These are phyloP conservation scores for Drosophila equinoxialis DNA, from an alignment of 1,140 invertebrate genomes.

Conservation along the genomic window DNA sequence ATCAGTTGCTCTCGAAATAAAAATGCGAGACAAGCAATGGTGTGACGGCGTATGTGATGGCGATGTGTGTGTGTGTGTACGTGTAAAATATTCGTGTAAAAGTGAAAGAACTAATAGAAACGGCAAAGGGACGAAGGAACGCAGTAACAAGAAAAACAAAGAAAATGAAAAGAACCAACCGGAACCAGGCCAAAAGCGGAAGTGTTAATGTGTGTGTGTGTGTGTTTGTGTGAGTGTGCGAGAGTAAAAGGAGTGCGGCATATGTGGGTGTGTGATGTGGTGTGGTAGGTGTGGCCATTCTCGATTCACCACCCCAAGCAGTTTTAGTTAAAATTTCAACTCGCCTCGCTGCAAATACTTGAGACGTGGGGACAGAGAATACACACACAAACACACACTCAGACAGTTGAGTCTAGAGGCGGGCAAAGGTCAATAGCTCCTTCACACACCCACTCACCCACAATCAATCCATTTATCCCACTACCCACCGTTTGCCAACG, in stretches of 20 bases:
- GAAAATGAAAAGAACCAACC: constrained; percentile 41
- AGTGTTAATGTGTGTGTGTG: constrained; percentile 51
- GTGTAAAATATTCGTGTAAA: not conserved
- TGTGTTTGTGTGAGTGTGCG: constrained; percentile 24
- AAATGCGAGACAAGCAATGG: constrained; percentile 48
- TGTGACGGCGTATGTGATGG: not conserved
- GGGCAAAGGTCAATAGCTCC: constrained; percentile 49
- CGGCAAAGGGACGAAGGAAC: not conserved
- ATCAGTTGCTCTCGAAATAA: constrained; percentile 64
- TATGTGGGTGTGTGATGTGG: constrained; percentile 7
- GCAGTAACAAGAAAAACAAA: constrained; percentile 10
- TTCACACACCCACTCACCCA: not conserved
- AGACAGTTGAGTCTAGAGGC: constrained; percentile 16
- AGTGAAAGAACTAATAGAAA: constrained; percentile 10
- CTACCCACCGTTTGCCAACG: not conserved
- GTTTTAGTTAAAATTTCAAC: constrained; percentile 13
- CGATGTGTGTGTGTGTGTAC: not conserved
- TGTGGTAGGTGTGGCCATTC: not conserved
- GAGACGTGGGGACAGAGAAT: constrained; percentile 43
- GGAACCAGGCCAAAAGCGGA: constrained; percentile 40
- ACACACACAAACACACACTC: constrained; percentile 9
- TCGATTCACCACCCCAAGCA: not conserved
- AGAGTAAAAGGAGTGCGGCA: not conserved
- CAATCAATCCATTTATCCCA: no score
- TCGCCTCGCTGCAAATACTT: constrained; percentile 23